These are phyloP conservation scores for Sylvilagus floridanus DNA, from an alignment of 2,797 vertebrate species.

Conservation along the genomic window DNA sequence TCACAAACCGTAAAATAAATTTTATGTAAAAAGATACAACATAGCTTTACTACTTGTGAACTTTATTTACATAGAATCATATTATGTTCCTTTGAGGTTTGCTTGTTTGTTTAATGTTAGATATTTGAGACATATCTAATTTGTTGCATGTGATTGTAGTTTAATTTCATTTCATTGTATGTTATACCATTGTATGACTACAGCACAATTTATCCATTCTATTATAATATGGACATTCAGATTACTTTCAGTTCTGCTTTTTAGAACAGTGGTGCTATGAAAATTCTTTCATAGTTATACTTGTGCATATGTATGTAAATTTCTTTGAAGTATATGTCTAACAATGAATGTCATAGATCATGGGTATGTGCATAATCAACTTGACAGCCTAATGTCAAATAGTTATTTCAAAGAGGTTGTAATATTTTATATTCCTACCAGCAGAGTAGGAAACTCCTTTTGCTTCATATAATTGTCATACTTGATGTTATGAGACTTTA, in stretches of 20 bases:
- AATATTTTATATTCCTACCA: background rate
- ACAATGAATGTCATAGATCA: background rate
- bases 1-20: too few relatives aligned
- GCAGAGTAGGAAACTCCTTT: background rate
- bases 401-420: background rate
- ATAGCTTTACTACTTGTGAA: background rate
- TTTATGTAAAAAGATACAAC: background rate
- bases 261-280: background rate
- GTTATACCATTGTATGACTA: background rate
- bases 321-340: background rate
- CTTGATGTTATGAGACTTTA: background rate
- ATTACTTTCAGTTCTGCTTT: background rate
- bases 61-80: background rate
- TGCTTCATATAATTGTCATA: background rate
- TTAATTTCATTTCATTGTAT: background rate
- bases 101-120: background rate
- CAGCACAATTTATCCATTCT: background rate
- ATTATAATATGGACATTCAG: background rate
- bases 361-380: background rate
- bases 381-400: background rate
- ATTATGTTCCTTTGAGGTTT: background rate
- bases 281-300: constrained; percentile 14
- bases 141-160: background rate
- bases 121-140: background rate
- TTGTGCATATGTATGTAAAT: background rate